Evolutionary conservation across 2,888 invertebrate species (phyloP).

Genomic region (Drosophila mimica): DNA sequence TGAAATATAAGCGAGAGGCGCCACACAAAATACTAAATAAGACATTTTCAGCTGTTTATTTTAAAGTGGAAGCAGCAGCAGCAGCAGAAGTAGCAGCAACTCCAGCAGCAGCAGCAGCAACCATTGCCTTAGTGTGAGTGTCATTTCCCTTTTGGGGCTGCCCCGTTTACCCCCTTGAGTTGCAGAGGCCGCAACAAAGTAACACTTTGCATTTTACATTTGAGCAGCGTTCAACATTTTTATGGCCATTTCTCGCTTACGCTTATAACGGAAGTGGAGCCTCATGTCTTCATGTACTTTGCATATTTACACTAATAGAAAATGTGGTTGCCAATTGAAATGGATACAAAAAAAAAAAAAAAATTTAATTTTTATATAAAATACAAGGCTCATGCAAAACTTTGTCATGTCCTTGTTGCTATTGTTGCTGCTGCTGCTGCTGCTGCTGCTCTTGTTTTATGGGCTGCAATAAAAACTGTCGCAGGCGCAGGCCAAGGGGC

Average conservation of each 20-base stretch:
- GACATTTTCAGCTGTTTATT: conserved; percentile 64
- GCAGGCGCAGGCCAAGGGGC: conserved; percentile 72
- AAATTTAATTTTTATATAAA: conserved; percentile 11
- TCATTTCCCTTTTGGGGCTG: conserved; percentile 4
- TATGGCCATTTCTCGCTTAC: conserved; percentile 67
- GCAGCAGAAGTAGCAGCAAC: conserved; percentile 37
- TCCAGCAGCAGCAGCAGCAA: conserved; percentile 20
- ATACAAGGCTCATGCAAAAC: conserved; percentile 60
- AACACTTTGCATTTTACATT: conserved; percentile 75
- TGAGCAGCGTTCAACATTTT: conserved; percentile 64
- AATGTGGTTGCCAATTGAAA: conserved; percentile 78
- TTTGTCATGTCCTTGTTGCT: conserved; percentile 61
- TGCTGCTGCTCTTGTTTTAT: conserved; percentile 69
- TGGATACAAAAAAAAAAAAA: conserved; percentile 9
- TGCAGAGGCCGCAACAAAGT: conserved; percentile 63
- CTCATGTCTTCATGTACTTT: conserved; percentile 81
- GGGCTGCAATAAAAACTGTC: conserved; percentile 78
- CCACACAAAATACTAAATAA: conserved; percentile 46
- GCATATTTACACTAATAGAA: conserved; percentile 82
- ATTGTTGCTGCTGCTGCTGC: conserved; percentile 32
- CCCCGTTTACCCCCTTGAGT: background rate
- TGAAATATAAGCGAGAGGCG: conserved; percentile 52
- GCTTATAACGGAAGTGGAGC: conserved; percentile 75
- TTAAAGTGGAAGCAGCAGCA: conserved; percentile 49
- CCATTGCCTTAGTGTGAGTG: conserved; percentile 4